Base-by-base conservation (phyloP, 2,797 vertebrate genomes). In the Myiothlypis chrysogaster region DNA sequence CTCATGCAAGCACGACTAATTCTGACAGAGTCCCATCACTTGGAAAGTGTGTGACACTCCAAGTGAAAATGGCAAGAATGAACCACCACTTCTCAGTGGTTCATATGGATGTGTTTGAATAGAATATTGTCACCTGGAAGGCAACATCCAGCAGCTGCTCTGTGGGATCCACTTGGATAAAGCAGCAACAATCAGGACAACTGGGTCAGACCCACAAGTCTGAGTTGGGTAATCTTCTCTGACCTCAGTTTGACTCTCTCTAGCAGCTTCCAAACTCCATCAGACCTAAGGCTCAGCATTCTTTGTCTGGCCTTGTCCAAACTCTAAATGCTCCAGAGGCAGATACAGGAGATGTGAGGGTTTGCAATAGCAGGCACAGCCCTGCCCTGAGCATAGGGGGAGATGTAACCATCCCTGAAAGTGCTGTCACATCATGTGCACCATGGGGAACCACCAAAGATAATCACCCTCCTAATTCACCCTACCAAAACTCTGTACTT, bases 1-100 rank as follows among this genome's bases (percentile, higher is more conserved):
- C 94, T 96, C 87, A 96, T 66, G 91, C 59, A 83, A 96, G 87
- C 82, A 89, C 30, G 2, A 90, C 84, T 93, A 85, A 94, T 96
- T 96, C 93, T 90, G 78, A 60, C 89, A 89, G 87, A 96, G 94
- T 63, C 84, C 30, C 79, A 93, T 95, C 80, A 65, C 69, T 82
- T 75, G 93, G 63, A 63, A 93, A 96, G 82, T 52, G 60, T 30
- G 80, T 50, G 64, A 34, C 18, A 64, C 37, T 52, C 65, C 80
- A 91, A 95, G 82, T 24, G 16, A 64, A 84, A 77, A 72, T 23
- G 50, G 55, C 28, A 91, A 76, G 50, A 87, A 82, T 7, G 60
- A 91, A n/a, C 65, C 34, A 37, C 35, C 50, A 19, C 39, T 57
- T 59, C 84, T 43, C 55, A 18, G 28, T 6, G 30, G 71, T 77